Base-by-base conservation (phyloP, 2,113 vertebrate genomes). In the Neogobius melanostomus region DNA sequence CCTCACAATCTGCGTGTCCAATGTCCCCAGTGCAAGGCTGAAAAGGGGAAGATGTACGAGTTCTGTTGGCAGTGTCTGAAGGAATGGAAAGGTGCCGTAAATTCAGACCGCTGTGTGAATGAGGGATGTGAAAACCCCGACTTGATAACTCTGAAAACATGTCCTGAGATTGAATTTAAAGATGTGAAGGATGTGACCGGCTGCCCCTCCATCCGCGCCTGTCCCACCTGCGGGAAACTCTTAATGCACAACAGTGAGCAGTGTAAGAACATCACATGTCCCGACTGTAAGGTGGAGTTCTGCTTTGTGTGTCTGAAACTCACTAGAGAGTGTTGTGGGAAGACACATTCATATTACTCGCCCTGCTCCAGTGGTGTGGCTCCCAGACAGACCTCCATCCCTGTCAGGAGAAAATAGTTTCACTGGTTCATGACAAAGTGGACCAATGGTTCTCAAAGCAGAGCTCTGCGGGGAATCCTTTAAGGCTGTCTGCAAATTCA, bases 51-150 rank as follows among this genome's bases (percentile, higher is more conserved):
- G 9, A 7, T 5, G 0, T 90, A 68, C 43, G 54, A 54, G 11
- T 91, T 91, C 82, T 91, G 90, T 62, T 92, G 90, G 88, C 86
- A 83, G 67, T 92, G 91, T 77, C 48, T 74, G 62, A 76, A 48
- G 16, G 51, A 78, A 15, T 91, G 90, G 89, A 84, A 74, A 66
- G 88, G 87, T 56, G 6, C 0, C 28, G 15, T 1, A 65, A 68
- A 21, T 91, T 6, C 48, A 3, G 48, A 49, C 10, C 8, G 10
- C 8, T 49, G 90, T 71, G 72, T 17, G 8, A 87, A 90, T 45
- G 36, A 49, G 9, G 80, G 66, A 63, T 90, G 90, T 56, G n/a
- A n/a, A n/a, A 73, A 75, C 8, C 1, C 53, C 8, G 61, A 50
- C 1, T 53, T 86, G 9, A 43, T 74, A 11, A 69, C 42, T 21